Evolutionary conservation across 2,113 vertebrate genomes (phyloP), one percentile per base, ranked within the genome.

Genomic region (Catharus fuscescens): DNA sequence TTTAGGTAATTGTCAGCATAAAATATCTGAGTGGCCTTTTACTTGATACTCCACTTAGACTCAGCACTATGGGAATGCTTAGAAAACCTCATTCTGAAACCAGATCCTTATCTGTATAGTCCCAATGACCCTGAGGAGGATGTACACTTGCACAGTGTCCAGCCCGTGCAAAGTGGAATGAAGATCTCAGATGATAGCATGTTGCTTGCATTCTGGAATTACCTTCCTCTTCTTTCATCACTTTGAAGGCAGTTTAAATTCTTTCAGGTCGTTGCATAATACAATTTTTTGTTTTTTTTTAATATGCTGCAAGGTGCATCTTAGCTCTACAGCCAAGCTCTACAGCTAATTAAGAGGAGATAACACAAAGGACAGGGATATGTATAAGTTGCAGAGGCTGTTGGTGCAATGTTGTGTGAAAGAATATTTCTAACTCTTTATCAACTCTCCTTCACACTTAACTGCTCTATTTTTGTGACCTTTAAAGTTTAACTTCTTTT

Each of bases 101-200:
- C 25, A 73, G 14, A 7, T 54, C 15, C 25, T 70, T 34, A 25
- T 28, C 16, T 11, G 0, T 21, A 4, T 4, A 34, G 32, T 77
- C 16, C 18, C 34, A 6, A 5, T 42, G 52, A 20, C 24, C 20
- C 26, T 21, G 14, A 62, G 32, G 19, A 65, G 18, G 25, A 26
- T 2, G 2, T 7, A 5, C 6, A 12, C 23, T 34, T 6, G 1
- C 18, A 18, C 8, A 8, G 38, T 32, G 62, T 42, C 57, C 28
- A 57, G 45, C n/a, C 36, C 44, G 15, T 45, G 64, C 54, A 62
- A 72, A 56, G 18, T 5, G 36, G 64, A 65, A 47, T 44, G 59
- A 44, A 25, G 6, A 20, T 73, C 36, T 69, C 14, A 19, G 29
- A 18, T 52, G 32, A 32, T 2, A 44, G 11, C 15, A 13, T n/a